Evolutionary conservation across 2,888 invertebrate species (phyloP), one percentile per base, ranked within the genome.

Genomic region (Nudaria mundana): DNA sequence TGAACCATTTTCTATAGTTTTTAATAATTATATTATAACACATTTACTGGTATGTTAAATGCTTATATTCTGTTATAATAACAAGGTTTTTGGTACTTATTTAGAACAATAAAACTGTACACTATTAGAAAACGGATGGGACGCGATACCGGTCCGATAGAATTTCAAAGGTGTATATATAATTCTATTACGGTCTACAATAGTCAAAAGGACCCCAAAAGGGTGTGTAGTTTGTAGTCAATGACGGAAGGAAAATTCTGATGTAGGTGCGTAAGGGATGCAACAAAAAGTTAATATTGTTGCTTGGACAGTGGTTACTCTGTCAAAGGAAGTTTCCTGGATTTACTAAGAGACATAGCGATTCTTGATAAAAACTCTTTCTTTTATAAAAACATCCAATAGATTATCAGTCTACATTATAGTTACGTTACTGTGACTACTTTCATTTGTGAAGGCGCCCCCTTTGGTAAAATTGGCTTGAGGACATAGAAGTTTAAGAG

Each of bases 1-100:
- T 67, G 75, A 62, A 85, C 85, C 86, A 85, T 85, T 42, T 73
- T 49, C 5, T 10, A 12, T 4, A 8, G 30, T 11, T 6, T 3
- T 37, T 7, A 13, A 12, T n/a, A 3, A 11, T 26, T 2, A 14
- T 24, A 11, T 16, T 22, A 24, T 3, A 26, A 22, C 15, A 28
- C 3, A 20, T 14, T 7, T 0, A 28, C 12, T 13, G 34, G 36
- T 32, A 40, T 29, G 15, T 5, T 25, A 32, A 30, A 26, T 5
- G 7, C 15, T 15, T 37, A 32, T 7, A 18, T 24, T 15, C 20
- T 20, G 20, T 18, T 10, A 6, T 8, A 11, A n/a, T 7, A 12
- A 16, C n/a, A 33, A 12, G 25, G 24, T 11, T 6, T 15, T 33
- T 2, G 20, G 8, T 22, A 14, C 12, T 13, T 16, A 33, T n/a